phyloP scores from a whole-genome alignment of 2,113 vertebrate genomes.

The Nesoenas mayeri region DNA sequence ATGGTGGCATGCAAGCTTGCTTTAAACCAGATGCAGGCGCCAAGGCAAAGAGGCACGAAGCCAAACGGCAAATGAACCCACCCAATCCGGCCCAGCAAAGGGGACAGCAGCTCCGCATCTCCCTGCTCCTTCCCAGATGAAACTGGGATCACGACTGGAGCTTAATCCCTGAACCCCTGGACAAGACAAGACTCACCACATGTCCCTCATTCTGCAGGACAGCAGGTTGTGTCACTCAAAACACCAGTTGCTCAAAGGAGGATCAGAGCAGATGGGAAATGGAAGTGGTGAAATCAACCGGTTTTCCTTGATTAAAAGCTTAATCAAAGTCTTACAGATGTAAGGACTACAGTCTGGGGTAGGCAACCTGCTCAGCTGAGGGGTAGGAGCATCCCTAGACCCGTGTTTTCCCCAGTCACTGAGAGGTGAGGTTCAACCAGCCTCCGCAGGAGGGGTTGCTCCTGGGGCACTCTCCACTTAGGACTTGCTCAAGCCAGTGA shows the following conservation, averaged over 20 bases:
- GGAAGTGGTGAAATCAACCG: neutral
- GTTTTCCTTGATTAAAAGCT: neutral
- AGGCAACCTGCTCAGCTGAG: neutral
- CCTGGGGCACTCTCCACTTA: neutral
- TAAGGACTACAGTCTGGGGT: neutral
- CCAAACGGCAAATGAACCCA: neutral
- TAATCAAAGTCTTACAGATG: neutral
- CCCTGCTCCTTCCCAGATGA: neutral
- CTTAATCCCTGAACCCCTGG: neutral
- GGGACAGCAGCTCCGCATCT: neutral
- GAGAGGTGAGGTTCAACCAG: neutral
- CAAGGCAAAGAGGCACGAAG: neutral
- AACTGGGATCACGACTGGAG: neutral
- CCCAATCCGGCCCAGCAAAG: neutral
- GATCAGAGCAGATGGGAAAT: neutral
- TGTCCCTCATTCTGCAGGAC: rapidly evolving
- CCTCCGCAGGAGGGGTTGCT: neutral
- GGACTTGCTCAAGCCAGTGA: neutral
- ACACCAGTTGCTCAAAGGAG: neutral
- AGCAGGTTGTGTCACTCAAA: rapidly evolving
- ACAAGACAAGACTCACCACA: neutral
- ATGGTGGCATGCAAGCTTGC: neutral
- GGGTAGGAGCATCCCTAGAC: neutral
- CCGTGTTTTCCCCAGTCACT: neutral
- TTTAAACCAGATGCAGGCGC: neutral